Base-by-base conservation (phyloP, 2,888 invertebrate species). In the Coecobrya sp. region DNA sequence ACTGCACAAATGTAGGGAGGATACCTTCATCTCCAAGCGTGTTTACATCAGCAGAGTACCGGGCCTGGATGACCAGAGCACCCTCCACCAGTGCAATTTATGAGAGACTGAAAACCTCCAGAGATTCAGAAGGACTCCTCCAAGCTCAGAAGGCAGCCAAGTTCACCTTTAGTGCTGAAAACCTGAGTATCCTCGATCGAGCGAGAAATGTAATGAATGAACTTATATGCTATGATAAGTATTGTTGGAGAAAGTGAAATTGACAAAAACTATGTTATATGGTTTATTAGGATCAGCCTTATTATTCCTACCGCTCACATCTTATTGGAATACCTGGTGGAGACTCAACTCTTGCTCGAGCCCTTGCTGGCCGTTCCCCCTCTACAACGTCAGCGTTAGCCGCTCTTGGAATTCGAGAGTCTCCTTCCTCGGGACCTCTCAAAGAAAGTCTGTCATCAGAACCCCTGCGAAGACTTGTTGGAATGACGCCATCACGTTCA, bases 41-140 rank as follows among this genome's bases (percentile, higher is more conserved):
- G 95, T 98, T 98, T 96, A 98, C 98, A 94, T 98, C 98, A 95
- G 98, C 98, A 96, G 98, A 98, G 96, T 98, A 99, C 96, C 97
- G 98, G 94, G 98, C 98, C 95, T 99, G 99, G 99, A 96, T 99
- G 95, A 97, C 98, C 93, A 97, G 98, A 85, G 96, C 96, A 62
- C 96, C 96, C 70, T 98, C 98, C 93, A 98, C 98, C 91, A 98
- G 98, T 94, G 99, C 99, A 65, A 97, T 99, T 95, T 99, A 98
- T 96, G 99, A 99, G 95, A 97, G 98, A 95, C 97, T 98, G 95
- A 97, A 98, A 93, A 97, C 98, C 92, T 97, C 98, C 73, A 96
- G 98, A 93, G 98, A 98, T 94, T 96, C 97, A 93, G 95, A 95
- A 27, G 65, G 11, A 27, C 94, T 95, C 27, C 93, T 95, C 55